Conservation (phyloP, 2,797 vertebrate genomes). For the Erithacus rubecula region DNA sequence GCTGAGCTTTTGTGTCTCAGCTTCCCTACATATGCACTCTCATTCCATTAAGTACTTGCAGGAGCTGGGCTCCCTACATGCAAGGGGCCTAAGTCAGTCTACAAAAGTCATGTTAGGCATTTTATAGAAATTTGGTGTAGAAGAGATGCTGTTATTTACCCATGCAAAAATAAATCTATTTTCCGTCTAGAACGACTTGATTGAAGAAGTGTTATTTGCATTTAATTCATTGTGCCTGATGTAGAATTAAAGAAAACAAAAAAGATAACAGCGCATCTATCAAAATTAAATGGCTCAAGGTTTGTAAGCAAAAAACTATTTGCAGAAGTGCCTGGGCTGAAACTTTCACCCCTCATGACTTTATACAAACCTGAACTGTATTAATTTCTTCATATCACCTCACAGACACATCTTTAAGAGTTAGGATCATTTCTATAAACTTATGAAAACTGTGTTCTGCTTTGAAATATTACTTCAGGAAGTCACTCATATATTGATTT, state of each 20-base stretch:
- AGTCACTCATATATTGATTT: constrained; percentile 53
- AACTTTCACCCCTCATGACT: not conserved
- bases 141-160: not conserved
- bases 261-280: not conserved
- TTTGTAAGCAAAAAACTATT: not conserved
- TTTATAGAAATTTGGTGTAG: not conserved
- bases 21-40: not conserved
- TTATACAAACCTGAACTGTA: not conserved
- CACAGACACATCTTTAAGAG: not conserved
- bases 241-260: not conserved
- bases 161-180: not conserved
- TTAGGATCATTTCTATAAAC: not conserved
- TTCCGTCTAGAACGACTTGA: not conserved
- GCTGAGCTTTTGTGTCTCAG: not conserved
- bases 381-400: constrained; percentile 1
- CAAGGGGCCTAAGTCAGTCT: not conserved
- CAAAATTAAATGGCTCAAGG: not conserved
- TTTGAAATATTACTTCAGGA: constrained; percentile 21
- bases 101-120: not conserved
- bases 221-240: not conserved
- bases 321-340: not conserved
- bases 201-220: not conserved
- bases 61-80: not conserved
- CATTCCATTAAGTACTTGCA: not conserved
- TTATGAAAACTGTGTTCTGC: not conserved